These are phyloP conservation scores for Sesamia nonagrioides DNA, from an alignment of 1,140 invertebrate species.

Conservation along the genomic window DNA sequence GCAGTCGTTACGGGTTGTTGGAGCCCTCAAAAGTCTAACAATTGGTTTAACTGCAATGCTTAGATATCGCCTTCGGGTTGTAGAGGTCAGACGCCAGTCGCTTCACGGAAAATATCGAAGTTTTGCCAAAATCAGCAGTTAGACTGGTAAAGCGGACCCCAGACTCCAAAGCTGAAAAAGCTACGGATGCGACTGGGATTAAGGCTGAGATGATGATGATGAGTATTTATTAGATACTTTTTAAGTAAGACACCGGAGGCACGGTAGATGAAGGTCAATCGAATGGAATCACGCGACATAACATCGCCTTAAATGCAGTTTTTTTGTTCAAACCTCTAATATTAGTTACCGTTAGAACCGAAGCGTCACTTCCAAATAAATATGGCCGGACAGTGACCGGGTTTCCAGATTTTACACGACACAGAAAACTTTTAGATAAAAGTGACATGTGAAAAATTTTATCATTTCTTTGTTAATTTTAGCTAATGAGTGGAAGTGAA, in stretches of 20 bases:
- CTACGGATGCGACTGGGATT: too few relatives aligned
- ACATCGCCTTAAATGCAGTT: background rate
- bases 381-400: background rate
- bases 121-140: too few relatives aligned
- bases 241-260: background rate
- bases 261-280: background rate
- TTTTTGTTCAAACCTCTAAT: background rate
- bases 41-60: too few relatives aligned
- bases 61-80: too few relatives aligned
- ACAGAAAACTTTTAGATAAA: constrained; percentile 30
- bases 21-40: too few relatives aligned
- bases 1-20: too few relatives aligned
- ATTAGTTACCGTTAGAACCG: constrained; percentile 22
- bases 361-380: constrained; percentile 20
- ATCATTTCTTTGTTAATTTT: constrained; percentile 18
- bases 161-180: too few relatives aligned
- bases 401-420: constrained; percentile 16
- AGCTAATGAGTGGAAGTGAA: background rate
- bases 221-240: too few relatives aligned
- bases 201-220: too few relatives aligned
- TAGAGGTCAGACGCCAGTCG: too few relatives aligned
- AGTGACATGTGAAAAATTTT: constrained; percentile 33
- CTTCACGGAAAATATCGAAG: too few relatives aligned
- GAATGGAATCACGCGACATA: background rate
- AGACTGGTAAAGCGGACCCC: too few relatives aligned